Conservation (phyloP, 2,113 vertebrate genomes). For the Bufo bufo region DNA sequence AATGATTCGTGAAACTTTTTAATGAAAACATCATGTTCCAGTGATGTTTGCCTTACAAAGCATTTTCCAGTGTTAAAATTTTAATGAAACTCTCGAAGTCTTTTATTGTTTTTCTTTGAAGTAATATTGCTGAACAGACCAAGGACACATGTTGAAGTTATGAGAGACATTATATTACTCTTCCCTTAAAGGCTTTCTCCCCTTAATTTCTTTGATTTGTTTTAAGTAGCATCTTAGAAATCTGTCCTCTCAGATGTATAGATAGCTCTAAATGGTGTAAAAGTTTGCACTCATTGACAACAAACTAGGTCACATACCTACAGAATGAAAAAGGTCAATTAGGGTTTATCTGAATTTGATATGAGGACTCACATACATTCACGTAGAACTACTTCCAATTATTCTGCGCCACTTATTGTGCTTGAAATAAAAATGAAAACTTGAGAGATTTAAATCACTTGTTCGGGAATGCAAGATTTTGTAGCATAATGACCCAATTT, state of each 20-base stretch:
- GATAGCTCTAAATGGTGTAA: constrained; percentile 66
- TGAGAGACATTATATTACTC: constrained; percentile 61
- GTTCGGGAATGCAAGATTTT: constrained; percentile 72
- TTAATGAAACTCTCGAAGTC: constrained; percentile 64
- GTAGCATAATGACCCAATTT: constrained; percentile 76
- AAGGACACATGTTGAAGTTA: constrained; percentile 67
- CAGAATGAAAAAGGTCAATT: constrained; percentile 67
- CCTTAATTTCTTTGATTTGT: constrained; percentile 70
- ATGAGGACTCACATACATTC: constrained; percentile 66
- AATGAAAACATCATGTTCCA: constrained; percentile 45
- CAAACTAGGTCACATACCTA: constrained; percentile 62
- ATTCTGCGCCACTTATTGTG: constrained; percentile 67
- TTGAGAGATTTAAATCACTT: constrained; percentile 73
- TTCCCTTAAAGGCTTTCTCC: constrained; percentile 64
- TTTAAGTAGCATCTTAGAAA: constrained; percentile 69
- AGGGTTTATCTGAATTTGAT: constrained; percentile 74
- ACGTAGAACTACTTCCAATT: constrained; percentile 70
- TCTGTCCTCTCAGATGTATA: constrained; percentile 65
- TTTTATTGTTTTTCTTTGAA: constrained; percentile 61
- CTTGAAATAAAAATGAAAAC: constrained; percentile 68
- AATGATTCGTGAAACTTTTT: constrained; percentile 38
- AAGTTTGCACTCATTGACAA: constrained; percentile 61
- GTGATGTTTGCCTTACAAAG: constrained; percentile 52
- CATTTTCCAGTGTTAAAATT: constrained; percentile 46
- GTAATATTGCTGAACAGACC: constrained; percentile 62